Evolutionary conservation across 2,797 vertebrate species (phyloP).

Genomic region (Rousettus madagascariensis): DNA sequence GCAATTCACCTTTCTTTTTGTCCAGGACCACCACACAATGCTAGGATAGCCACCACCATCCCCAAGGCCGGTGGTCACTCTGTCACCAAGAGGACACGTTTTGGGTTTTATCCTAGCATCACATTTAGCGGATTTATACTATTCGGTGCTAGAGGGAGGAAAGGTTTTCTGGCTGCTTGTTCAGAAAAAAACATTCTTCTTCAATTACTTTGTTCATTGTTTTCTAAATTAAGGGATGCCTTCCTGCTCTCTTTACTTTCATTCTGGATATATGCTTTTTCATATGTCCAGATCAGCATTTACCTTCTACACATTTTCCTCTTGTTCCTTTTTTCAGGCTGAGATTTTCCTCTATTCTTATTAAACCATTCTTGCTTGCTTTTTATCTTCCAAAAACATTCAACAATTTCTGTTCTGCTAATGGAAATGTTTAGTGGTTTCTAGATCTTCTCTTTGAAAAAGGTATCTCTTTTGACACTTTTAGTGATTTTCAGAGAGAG

Average conservation of each 20-base stretch:
- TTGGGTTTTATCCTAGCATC: background rate
- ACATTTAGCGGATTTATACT: background rate
- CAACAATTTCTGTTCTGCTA: conserved; percentile 32
- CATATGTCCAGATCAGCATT: background rate
- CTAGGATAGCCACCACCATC: no score
- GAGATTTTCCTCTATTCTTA: background rate
- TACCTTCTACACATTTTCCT: background rate
- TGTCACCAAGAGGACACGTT: background rate
- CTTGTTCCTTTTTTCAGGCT: background rate
- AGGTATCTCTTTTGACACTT: background rate
- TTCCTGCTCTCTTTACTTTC: background rate
- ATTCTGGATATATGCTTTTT: background rate
- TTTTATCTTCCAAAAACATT: conserved; percentile 43
- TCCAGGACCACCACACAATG: no score
- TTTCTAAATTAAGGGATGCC: background rate
- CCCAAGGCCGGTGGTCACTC: background rate
- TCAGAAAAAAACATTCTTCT: background rate
- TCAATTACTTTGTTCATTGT: background rate
- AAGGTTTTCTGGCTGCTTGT: background rate
- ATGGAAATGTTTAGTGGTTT: conserved; percentile 31
- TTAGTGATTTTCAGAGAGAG: background rate
- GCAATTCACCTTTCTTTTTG: background rate
- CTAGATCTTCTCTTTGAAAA: conserved; percentile 32
- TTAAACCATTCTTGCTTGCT: background rate
- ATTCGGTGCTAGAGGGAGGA: background rate